Evolutionary conservation across 2,113 vertebrate species (phyloP).

Genomic region (Archilochus colubris): DNA sequence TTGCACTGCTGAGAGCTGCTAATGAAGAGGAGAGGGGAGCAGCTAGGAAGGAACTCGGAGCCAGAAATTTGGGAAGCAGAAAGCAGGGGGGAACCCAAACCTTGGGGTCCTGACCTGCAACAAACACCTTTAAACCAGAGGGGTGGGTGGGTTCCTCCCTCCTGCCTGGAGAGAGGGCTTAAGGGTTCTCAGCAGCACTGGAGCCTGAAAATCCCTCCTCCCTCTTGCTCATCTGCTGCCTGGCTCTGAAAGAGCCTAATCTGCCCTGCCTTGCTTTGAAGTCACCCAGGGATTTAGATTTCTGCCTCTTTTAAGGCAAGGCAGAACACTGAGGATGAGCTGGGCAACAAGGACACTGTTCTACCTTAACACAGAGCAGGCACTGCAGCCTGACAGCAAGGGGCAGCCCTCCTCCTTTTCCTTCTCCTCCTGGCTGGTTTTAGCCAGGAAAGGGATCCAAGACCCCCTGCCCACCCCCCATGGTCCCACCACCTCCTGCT

Average conservation of each 20-base stretch:
- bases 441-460: background rate
- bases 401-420: background rate
- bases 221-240: background rate
- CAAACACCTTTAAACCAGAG: background rate
- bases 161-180: background rate
- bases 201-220: background rate
- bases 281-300: constrained; percentile 60
- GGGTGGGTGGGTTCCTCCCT: background rate
- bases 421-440: background rate
- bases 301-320: constrained; percentile 56
- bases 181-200: background rate
- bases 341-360: background rate
- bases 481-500: background rate
- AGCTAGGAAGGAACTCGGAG: background rate
- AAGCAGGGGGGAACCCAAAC: background rate
- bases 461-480: background rate
- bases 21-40: constrained; percentile 51
- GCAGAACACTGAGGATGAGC: background rate
- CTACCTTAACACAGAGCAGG: constrained; percentile 57
- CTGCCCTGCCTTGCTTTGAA: constrained; percentile 25
- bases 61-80: background rate
- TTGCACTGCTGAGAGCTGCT: constrained; percentile 45
- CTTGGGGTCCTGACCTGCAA: background rate
- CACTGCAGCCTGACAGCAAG: background rate
- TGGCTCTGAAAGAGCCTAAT: constrained; percentile 16